A percentile compares a stretch with the other conserved stretches of the same genome.
Conservation (phyloP, 2,797 vertebrate genomes). For the Mus spretus region DNA sequence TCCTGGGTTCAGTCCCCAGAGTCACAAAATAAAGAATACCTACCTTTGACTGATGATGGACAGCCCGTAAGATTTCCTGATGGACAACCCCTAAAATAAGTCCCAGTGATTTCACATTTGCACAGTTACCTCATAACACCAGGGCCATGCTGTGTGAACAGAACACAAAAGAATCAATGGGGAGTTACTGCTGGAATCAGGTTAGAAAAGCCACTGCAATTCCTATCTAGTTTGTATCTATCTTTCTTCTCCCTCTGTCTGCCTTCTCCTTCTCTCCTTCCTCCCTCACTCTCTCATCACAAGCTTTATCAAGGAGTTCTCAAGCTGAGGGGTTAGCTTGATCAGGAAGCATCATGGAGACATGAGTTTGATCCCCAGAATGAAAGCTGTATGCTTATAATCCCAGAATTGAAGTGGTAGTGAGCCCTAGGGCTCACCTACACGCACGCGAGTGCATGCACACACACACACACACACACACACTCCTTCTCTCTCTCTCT, state of each 20-base stretch:
- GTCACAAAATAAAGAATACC: background rate
- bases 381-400: background rate
- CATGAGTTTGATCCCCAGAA: background rate
- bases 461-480: background rate
- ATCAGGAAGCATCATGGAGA: background rate
- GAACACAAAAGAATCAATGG: background rate
- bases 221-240: background rate
- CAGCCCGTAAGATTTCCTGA: background rate
- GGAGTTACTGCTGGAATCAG: background rate
- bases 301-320: background rate
- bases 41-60: background rate
- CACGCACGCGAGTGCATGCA: fast-evolving
- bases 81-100: background rate
- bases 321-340: background rate
- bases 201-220: background rate
- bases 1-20: background rate
- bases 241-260: background rate
- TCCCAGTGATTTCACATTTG: background rate
- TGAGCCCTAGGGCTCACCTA: background rate
- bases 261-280: background rate
- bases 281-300: background rate
- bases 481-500: too few species aligned
- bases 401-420: background rate
- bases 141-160: background rate
- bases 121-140: background rate